A percentile compares a stretch with the other conserved stretches of the same genome.
Evolutionary conservation across 2,113 vertebrate species (phyloP).

Genomic region (Ictalurus punctatus): DNA sequence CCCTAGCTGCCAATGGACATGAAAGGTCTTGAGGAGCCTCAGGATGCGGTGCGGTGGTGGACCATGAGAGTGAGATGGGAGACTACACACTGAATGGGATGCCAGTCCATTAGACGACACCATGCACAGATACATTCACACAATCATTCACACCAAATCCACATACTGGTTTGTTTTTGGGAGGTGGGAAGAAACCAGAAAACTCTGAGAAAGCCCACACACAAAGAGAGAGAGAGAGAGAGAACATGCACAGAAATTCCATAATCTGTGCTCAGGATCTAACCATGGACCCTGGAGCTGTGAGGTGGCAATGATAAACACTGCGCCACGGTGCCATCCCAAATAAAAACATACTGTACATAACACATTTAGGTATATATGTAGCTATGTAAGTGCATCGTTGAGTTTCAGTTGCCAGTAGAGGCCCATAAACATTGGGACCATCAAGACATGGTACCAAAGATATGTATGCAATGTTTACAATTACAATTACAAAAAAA

Average conservation of each 20-base stretch:
- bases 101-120: neutral
- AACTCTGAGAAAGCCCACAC: neutral
- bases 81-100: neutral
- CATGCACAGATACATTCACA: neutral
- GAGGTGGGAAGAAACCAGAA: neutral
- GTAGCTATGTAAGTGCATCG: neutral
- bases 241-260: neutral
- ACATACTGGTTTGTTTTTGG: neutral
- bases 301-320: neutral
- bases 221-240: neutral
- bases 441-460: neutral
- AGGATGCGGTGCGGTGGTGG: neutral
- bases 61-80: neutral
- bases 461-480: neutral
- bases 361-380: neutral
- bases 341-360: neutral
- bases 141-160: neutral
- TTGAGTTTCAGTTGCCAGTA: neutral
- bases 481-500: too few species aligned
- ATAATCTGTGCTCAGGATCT: neutral
- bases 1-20: neutral
- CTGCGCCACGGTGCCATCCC: neutral
- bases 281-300: neutral
- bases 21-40: neutral
- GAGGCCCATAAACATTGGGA: neutral